A percentile compares a stretch with the other conserved stretches of the same genome.
These are phyloP conservation scores for Drosophila ezoana DNA, from an alignment of 2,888 invertebrate species.

Conservation along the genomic window DNA sequence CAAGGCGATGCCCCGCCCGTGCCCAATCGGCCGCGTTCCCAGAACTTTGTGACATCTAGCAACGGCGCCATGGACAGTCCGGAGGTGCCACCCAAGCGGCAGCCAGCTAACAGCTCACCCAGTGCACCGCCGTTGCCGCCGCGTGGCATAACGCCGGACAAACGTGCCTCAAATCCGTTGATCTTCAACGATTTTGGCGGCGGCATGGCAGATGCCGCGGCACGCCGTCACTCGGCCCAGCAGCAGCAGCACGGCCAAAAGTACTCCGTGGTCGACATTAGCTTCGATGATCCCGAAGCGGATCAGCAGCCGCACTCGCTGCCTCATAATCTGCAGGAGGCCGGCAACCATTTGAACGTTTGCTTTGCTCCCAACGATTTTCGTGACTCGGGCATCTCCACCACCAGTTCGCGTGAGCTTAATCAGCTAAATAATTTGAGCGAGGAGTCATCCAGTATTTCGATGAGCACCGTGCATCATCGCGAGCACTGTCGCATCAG, in stretches of 20 bases:
- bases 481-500: slow-evolving; percentile 79
- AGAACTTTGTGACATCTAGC: slow-evolving; percentile 84
- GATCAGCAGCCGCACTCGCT: slow-evolving; percentile 80
- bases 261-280: slow-evolving; percentile 86
- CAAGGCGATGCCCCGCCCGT: slow-evolving; percentile 86
- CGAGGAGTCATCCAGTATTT: slow-evolving; percentile 77
- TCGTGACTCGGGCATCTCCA: slow-evolving; percentile 85
- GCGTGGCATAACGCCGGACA: slow-evolving; percentile 87
- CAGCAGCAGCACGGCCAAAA: slow-evolving; percentile 82
- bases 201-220: slow-evolving; percentile 52
- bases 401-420: slow-evolving; percentile 83
- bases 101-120: slow-evolving; percentile 84
- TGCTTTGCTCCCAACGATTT: slow-evolving; percentile 83
- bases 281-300: slow-evolving; percentile 85
- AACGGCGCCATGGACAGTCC: slow-evolving; percentile 83
- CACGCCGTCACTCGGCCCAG: slow-evolving; percentile 74
- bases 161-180: slow-evolving; percentile 84
- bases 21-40: slow-evolving; percentile 87
- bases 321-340: slow-evolving; percentile 72
- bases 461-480: slow-evolving; percentile 78
- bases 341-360: slow-evolving; percentile 73
- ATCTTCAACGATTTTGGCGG: slow-evolving; percentile 82
- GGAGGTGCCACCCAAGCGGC: slow-evolving; percentile 86
- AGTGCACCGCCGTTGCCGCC: slow-evolving; percentile 93
- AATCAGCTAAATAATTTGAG: slow-evolving; percentile 83